Percentiles rank a stretch among this genome's conserved stretches.
phyloP scores from a whole-genome alignment of 2,797 vertebrate genomes.

The Dendrocincla fuliginosa region DNA sequence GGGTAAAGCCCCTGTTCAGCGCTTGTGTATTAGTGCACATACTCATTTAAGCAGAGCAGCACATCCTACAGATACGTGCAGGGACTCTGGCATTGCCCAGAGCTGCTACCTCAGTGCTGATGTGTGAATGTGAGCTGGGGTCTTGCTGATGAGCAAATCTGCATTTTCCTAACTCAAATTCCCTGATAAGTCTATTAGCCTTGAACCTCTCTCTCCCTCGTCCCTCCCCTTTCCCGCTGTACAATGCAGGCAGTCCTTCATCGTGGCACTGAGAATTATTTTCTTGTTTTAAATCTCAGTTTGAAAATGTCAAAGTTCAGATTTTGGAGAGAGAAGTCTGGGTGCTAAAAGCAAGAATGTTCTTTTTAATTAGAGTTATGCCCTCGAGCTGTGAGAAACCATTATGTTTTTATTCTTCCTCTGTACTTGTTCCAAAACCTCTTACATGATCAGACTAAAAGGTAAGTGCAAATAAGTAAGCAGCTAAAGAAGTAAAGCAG shows the following conservation, averaged over 20 bases:
- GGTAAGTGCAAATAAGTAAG: constrained; percentile 64
- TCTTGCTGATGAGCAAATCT: background rate
- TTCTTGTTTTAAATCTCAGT: constrained; percentile 64
- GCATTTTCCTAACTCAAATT: background rate
- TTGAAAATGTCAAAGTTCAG: constrained; percentile 71
- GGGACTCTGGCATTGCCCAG: fast-evolving
- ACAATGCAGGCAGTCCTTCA: background rate
- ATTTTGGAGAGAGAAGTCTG: constrained; percentile 37
- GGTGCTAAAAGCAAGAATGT: constrained; percentile 63
- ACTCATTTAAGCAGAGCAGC: fast-evolving
- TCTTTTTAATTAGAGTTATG: constrained; percentile 70
- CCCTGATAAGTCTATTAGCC: constrained; percentile 15
- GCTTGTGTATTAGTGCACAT: fast-evolving
- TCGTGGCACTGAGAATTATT: constrained; percentile 29
- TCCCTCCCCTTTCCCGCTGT: background rate
- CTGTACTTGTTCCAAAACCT: constrained; percentile 61
- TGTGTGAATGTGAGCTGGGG: fast-evolving
- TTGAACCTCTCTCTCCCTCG: background rate
- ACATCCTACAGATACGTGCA: fast-evolving
- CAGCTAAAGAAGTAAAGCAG: constrained; percentile 44
- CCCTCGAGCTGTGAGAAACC: constrained; percentile 53
- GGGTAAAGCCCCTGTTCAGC: fast-evolving
- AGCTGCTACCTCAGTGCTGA: background rate
- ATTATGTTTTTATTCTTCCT: constrained; percentile 66
- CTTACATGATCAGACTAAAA: constrained; percentile 63